Evolutionary conservation across 2,888 invertebrate species (phyloP), one percentile per base, ranked within the genome.

Genomic region (Philhelius pedissequus): DNA sequence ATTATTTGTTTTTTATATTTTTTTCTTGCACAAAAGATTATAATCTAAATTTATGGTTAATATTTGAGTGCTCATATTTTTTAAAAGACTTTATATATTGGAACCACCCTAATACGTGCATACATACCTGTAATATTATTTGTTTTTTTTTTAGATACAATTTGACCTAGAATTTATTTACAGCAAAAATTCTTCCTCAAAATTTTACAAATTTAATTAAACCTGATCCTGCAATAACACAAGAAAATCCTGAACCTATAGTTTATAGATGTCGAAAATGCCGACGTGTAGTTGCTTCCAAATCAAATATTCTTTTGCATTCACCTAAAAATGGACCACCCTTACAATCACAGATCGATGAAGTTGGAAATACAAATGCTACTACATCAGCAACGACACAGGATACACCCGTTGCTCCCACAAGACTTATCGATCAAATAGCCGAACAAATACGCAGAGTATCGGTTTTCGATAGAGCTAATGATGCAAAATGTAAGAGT

Each of bases 231-330:
- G 95, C 95, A 0, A 90, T 96, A 71, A 93, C 93, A 1, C 94
- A 95, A 35, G 95, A 95, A 86, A 93, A 95, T 87, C 97, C 97
- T 0, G 96, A 97, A 87, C 96, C 97, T 0, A 94, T 95, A 69
- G 96, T 96, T 8, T 97, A 96, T 91, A 94, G 96, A 84, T 97
- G 97, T 90, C 95, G 94, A 89, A 95, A 95, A 89, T 97, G 97
- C 90, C 94, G 96, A 79, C 93, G 97, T 38, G 93, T 97, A 22
- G 93, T 98, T n/a, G 97, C 97, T 68, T 94, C 94, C 48, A 96
- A 95, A 88, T 94, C 94, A 69, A 96, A 97, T 90, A 92, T 97
- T 78, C 93, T 98, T 58, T 94, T 94, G 9, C 97, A 98, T 89
- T 90, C 93, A 27, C 75, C 80, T 9, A 84, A 87, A 83, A 83